Base-by-base conservation (phyloP, 2,888 invertebrate genomes). In the Drosophila quinaria region DNA sequence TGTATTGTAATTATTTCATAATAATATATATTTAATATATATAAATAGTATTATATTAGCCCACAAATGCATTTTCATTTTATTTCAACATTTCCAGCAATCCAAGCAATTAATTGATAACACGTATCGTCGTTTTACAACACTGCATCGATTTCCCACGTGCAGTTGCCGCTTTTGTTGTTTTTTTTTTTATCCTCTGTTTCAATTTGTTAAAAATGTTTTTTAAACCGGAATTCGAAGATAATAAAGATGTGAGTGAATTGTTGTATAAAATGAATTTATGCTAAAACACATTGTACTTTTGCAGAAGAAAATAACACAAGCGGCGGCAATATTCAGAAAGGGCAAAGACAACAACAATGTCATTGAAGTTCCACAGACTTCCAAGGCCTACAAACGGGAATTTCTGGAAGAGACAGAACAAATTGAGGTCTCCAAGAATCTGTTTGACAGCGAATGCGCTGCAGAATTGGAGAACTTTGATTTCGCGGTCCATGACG, bases 371-470 rank as follows among this genome's bases (percentile, higher is more conserved):
- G 19, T 29, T 6, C 46, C 39, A 9, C 39, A 41, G 19, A 13
- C 47, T 10, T 4, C 37, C 39, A 63, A 56, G 33, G 52, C 52
- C 19, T 11, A 33, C 3, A 65, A 67, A 17, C n/a, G 25, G 0
- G 55, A 88, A 8, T 88, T 68, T 11, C 9, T 81, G 4, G 74
- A 88, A 19, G 70, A 68, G 1, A 62, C 71, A n/a, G 44, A 71
- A 0, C 66, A 42, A 6, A 15, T 5, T 1, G 59, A 73, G 10
- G 5, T 74, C 10, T 5, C 35, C 3, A 5, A 63, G 4, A 42
- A 31, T 4, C 0, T 2, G 0, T 19, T 56, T 1, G 29, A 25
- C 0, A 55, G 11, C 3, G 70, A 81, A 8, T 61, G 67, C 17
- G 47, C 59, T 5, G 29, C 39, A 1, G 50, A 25, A 5, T 6